Base-by-base conservation (phyloP, 2,797 vertebrate species). In the Thunnus albacares region DNA sequence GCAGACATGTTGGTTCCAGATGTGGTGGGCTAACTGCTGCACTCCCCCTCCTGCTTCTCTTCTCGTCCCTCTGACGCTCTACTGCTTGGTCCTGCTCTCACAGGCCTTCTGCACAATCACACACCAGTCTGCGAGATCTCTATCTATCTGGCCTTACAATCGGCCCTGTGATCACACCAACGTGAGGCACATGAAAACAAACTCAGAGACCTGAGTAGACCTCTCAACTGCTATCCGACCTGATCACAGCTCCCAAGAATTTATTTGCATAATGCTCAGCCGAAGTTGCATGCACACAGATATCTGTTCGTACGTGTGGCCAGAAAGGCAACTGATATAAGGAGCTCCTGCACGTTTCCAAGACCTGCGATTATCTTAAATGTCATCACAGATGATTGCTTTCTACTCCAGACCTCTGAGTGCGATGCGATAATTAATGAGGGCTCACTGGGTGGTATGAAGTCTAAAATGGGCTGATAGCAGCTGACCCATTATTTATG, bases 1-100 rank as follows among this genome's bases (percentile, higher is more conserved):
- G 94, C 94, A 91, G 96, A 96, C 97, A 98, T 97, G 97, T 96
- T 98, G 97, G 95, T 94, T 95, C 97, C 98, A 99, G 97, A 99
- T 98, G 97, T 97, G 93, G 74, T 68, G 64, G 59, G 65, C 80
- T 89, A 89, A 91, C 88, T 79, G 77, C 79, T 73, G 53, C 74
- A 13, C 59, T 14, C 70, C 79, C 51, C 47, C 75, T 61, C 75
- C 81, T 24, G 43, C 45, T 66, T 72, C 70, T 69, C 79, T 56
- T 64, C 63, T 47, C 6, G 1, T 43, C 59, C 71, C 59, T 61
- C 80, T 85, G 83, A 90, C 79, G 64, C 80, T 90, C 85, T 28
- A 58, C 79, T 45, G 33, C 84, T 75, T n/a, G 18, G 71, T 84
- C 81, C 74, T 77, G 84, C 90, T 90, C 86, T 90, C 90, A 86